Percentiles rank a stretch among this genome's conserved stretches.
These are phyloP conservation scores for Temnothorax longispinosus DNA, from an alignment of 1,140 invertebrate species.

Conservation along the genomic window DNA sequence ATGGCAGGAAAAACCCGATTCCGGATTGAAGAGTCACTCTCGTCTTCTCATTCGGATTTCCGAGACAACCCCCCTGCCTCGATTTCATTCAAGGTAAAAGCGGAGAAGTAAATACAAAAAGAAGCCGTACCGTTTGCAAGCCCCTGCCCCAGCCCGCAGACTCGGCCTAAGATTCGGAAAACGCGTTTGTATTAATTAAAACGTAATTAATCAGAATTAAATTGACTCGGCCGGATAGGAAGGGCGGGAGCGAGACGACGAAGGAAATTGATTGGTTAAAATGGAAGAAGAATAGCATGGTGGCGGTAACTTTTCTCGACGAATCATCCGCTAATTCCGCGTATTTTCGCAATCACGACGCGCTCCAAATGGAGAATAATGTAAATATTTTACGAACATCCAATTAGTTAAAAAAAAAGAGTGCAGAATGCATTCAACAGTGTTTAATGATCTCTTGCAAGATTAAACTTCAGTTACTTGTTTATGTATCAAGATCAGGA, in stretches of 20 bases:
- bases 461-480: not conserved
- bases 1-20: conserved; percentile 40
- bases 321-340: conserved; percentile 61
- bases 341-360: conserved; percentile 46
- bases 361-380: conserved; percentile 59
- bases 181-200: conserved; percentile 78
- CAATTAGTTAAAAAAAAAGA: conserved; percentile 40
- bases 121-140: conserved; percentile 19
- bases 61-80: conserved; percentile 43
- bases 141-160: not conserved
- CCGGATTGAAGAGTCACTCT: conserved; percentile 58
- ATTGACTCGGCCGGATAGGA: conserved; percentile 59
- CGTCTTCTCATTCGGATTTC: conserved; percentile 56
- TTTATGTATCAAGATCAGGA: not conserved
- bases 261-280: conserved; percentile 33
- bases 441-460: not conserved
- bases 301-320: conserved; percentile 55
- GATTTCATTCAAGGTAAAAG: conserved; percentile 54
- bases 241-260: not conserved
- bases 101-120: conserved; percentile 32
- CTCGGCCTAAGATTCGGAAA: conserved; percentile 43
- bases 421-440: not conserved
- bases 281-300: conserved; percentile 32
- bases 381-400: conserved; percentile 77
- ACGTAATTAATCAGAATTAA: conserved; percentile 77